Base-by-base conservation (phyloP, 2,888 invertebrate genomes). In the Tenthredo distinguenda region DNA sequence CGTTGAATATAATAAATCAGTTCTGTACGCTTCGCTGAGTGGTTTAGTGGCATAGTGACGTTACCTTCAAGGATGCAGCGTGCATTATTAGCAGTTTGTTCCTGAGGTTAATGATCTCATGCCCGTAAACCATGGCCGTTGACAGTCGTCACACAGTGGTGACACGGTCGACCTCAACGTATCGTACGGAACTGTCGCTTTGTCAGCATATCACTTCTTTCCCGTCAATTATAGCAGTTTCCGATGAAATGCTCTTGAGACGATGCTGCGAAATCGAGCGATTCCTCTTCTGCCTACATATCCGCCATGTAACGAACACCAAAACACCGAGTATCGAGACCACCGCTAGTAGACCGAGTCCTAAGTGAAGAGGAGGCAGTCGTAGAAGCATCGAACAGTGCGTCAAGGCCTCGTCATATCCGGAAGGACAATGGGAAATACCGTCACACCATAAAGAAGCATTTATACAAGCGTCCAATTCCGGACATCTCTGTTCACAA, bases 201-300 rank as follows among this genome's bases (percentile, higher is more conserved):
- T 97, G 98, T 98, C 98, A 98, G 98, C 98, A 97, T 96, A 98
- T 97, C 94, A 97, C 97, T 94, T 97, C 97, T 94, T 97, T 97
- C 91, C 97, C 97, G 90, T 97, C 97, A 91, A 97, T 96, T 87
- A 97, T 97, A 88, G 97, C 97, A 88, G 97, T 97, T 94, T 97
- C 97, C 43, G 97, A 96, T 86, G 97, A 97, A 83, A 97, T 94
- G 88, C 97, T 97, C 92, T 97, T 97, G 87, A 97, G 95, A 6
- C 97, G 95, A 88, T 97, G 97, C 93, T 97, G 97, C 47, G 97
- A 94, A 85, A 97, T 96, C 18, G 97, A 97, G 21, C 97, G 95
- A 81, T 96, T 96, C 86, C 96, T 95, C 87, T 96, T 95, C 91
- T 96, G 96, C 71, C 96, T 95, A 87, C 96, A 95, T 76, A 95